These are phyloP conservation scores for Pyrgus malvae DNA, from an alignment of 2,888 invertebrate genomes.

Conservation along the genomic window DNA sequence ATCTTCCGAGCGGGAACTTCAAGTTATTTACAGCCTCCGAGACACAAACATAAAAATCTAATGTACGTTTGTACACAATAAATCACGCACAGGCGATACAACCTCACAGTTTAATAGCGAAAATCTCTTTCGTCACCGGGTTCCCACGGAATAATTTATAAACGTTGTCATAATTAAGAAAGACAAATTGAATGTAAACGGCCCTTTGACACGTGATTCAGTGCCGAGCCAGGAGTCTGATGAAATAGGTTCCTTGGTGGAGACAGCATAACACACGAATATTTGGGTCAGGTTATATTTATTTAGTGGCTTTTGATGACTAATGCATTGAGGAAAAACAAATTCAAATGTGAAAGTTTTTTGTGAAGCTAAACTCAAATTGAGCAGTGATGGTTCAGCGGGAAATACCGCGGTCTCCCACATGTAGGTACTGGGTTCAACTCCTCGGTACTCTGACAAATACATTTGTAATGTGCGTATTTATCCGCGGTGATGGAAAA, in stretches of 20 bases:
- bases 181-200: conserved; percentile 44
- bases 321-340: no score
- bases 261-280: background rate
- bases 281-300: no score
- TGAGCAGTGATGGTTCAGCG: no score
- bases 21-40: conserved; percentile 69
- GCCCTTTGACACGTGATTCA: conserved; percentile 21
- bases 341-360: no score
- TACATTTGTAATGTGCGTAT: no score
- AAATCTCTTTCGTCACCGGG: conserved; percentile 60
- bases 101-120: conserved; percentile 55
- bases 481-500: no score
- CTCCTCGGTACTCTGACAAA: no score
- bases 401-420: no score
- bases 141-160: conserved; percentile 51
- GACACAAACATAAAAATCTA: conserved; percentile 72
- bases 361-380: no score
- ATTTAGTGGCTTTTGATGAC: no score
- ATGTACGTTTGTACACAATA: conserved; percentile 61
- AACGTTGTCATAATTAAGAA: conserved; percentile 48
- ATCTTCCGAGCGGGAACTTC: conserved; percentile 47
- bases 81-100: conserved; percentile 48
- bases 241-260: background rate
- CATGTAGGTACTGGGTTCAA: no score
- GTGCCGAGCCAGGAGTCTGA: conserved; percentile 1